Evolutionary conservation across 2,113 vertebrate genomes (phyloP).

Genomic region (Dasypus novemcinctus): DNA sequence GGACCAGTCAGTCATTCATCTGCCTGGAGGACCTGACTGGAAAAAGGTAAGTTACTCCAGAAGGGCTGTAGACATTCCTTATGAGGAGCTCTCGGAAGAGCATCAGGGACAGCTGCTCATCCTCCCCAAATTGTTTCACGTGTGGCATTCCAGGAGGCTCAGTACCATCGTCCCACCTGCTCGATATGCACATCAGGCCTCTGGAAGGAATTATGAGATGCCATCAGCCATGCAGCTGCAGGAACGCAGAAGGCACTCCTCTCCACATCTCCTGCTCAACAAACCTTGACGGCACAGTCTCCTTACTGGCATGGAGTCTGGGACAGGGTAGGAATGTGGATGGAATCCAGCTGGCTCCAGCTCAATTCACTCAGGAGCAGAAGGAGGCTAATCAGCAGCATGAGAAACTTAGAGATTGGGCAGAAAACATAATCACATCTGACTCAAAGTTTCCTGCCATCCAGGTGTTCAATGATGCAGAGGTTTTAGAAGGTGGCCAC

Average conservation of each 20-base stretch:
- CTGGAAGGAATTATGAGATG: not conserved
- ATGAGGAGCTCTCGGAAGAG: not conserved
- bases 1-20: not conserved
- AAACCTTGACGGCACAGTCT: not conserved
- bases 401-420: not conserved
- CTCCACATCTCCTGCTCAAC: slow-evolving; percentile 19
- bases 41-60: not conserved
- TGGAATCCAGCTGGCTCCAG: not conserved
- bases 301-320: not conserved
- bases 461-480: not conserved
- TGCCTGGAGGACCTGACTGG: not conserved
- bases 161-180: not conserved
- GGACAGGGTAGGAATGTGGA: not conserved
- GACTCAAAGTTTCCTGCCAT: not conserved
- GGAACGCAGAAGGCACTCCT: not conserved
- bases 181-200: not conserved
- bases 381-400: not conserved
- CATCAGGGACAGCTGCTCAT: not conserved
- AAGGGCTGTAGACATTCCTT: not conserved
- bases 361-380: not conserved
- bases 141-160: not conserved
- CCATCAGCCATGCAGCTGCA: not conserved
- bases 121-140: not conserved
- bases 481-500: not conserved
- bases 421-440: not conserved